phyloP scores from a whole-genome alignment of 2,797 vertebrate species.

The Gambusia yucatana region DNA sequence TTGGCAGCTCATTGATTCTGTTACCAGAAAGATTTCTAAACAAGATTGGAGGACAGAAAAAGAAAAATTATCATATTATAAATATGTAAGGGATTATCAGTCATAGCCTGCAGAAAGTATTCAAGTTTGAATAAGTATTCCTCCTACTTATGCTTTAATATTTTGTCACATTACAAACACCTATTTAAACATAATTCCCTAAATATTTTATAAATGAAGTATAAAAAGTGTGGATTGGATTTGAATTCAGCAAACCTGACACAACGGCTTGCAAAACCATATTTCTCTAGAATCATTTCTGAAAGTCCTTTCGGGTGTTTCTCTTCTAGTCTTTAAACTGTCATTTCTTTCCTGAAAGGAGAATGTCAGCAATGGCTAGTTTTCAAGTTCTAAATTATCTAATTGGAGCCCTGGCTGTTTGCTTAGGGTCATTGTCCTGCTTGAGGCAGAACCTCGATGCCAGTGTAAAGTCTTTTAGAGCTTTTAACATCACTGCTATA shows the following conservation, averaged over 20 bases:
- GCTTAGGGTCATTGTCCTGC: neutral
- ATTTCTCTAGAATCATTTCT: neutral
- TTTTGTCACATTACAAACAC: neutral
- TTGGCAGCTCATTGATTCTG: slow-evolving; percentile 76
- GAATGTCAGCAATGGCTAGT: no score
- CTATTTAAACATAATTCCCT: neutral
- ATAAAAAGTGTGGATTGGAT: neutral
- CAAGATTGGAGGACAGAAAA: slow-evolving; percentile 9
- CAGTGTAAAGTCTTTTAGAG: neutral
- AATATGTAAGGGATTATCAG: neutral
- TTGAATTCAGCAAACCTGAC: neutral
- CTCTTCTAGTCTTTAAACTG: neutral
- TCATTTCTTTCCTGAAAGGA: neutral
- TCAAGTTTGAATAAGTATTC: neutral
- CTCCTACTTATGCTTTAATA: neutral
- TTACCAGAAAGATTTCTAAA: slow-evolving; percentile 83
- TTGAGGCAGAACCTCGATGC: neutral
- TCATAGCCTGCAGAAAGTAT: neutral
- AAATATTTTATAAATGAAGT: neutral
- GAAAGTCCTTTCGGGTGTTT: neutral
- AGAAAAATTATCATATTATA: neutral
- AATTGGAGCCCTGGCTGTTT: neutral
- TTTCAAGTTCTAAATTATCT: neutral
- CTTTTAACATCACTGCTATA: neutral
- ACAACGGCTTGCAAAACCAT: neutral